Evolutionary conservation across 2,888 invertebrate genomes (phyloP), one percentile per base, ranked within the genome.

Genomic region (Lepidochrysops patricia): DNA sequence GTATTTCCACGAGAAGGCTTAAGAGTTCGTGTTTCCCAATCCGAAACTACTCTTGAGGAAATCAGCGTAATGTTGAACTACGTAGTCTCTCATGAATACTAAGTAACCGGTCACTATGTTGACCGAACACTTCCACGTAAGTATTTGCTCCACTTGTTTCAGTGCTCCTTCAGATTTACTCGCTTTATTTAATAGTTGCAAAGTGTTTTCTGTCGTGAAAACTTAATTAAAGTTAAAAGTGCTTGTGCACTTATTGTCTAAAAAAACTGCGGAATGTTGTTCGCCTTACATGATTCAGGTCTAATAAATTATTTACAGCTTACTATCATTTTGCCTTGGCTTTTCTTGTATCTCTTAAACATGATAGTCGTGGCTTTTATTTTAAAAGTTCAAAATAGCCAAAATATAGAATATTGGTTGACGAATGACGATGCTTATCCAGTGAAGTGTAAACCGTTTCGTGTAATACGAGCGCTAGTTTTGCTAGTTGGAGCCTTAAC

Each of bases 81-180:
- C 68, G 72, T 68, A 23, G 71, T 70, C 71, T 72, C 76, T 82
- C 82, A 82, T 87, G 86, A 87, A 87, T 87, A 85, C 83, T 76
- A 77, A 85, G 56, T 57, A 64, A 57, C 49, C 56, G 37, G 29
- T 54, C 57, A 57, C 62, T 57, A 61, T 65, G 62, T 62, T 60
- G 63, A 52, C 59, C 59, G 35, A 50, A 52, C 50, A 52, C 50
- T 34, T 32, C 35, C 52, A 52, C 35, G 26, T 35, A 52, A 35
- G 54, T 54, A 29, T 54, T 54, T 29, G 52, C 52, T 23, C 26
- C 52, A 26, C 23, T 52, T 52, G 27, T 52, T 52, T 27, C 13
- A 27, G 27, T 27, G 52, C 43, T 43, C 19, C 9, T 23, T 2
- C 23, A 43, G 19, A 43, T 43, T 43, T 12, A 43, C 43, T 19